These are phyloP conservation scores for Acrossocheilus wenchowensis DNA, from an alignment of 2,797 vertebrate species.

Conservation along the genomic window DNA sequence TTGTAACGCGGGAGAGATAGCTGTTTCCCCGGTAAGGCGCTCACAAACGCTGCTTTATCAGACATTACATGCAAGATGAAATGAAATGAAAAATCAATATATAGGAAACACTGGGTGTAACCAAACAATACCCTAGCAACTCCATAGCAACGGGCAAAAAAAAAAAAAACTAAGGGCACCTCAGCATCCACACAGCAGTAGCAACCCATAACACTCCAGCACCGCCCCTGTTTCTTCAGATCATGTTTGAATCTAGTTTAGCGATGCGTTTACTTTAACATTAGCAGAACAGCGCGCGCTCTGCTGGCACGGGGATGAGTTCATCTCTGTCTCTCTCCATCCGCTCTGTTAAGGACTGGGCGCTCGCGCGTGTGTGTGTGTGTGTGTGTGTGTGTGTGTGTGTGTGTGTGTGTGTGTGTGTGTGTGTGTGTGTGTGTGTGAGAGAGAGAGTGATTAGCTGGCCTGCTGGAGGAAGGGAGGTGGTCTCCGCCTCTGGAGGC, in stretches of 20 bases:
- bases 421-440: constrained; percentile 25
- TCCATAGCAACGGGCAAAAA: neutral
- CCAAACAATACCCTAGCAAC: neutral
- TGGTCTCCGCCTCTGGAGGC: constrained; percentile 9
- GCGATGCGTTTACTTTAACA: constrained; percentile 64
- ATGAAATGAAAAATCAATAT: too few species aligned
- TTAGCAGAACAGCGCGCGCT: constrained; percentile 60
- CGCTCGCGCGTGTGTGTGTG: constrained; percentile 53
- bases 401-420: constrained; percentile 42
- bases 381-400: neutral
- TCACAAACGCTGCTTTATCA: too few species aligned
- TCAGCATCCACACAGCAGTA: neutral
- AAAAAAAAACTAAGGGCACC: neutral
- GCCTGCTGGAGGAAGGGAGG: neutral
- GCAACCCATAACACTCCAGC: neutral
- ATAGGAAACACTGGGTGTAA: neutral
- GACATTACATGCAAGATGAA: too few species aligned
- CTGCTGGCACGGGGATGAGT: constrained; percentile 65
- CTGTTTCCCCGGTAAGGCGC: too few species aligned
- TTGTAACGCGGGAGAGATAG: too few species aligned
- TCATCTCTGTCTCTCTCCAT: constrained; percentile 59
- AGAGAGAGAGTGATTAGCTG: neutral
- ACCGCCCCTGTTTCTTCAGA: neutral
- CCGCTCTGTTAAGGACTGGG: constrained; percentile 60
- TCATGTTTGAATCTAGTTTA: neutral